A percentile compares a stretch with the other conserved stretches of the same genome.
Evolutionary conservation across 2,797 vertebrate species (phyloP).

Genomic region (Orestias chungarensis): DNA sequence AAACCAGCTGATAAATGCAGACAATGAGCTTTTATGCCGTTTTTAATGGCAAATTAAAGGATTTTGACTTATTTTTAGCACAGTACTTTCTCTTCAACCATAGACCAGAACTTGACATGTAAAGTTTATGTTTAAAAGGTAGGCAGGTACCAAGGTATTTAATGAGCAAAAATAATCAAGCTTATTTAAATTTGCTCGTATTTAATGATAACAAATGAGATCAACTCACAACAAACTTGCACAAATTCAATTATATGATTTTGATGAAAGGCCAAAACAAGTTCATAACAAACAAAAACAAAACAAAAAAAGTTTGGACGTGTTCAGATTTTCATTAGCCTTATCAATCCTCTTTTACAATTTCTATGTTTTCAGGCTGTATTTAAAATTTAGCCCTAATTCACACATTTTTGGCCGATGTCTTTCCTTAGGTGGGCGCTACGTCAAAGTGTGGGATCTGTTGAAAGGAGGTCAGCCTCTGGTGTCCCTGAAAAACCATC

Average conservation of each 20-base stretch:
- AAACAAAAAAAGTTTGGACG: neutral
- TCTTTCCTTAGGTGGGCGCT: conserved; percentile 85
- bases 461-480: conserved; percentile 92
- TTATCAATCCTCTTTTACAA: neutral
- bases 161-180: neutral
- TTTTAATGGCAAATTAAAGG: too few relatives aligned
- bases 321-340: neutral
- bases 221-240: neutral
- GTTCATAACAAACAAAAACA: neutral
- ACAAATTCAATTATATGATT: neutral
- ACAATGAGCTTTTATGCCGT: too few relatives aligned
- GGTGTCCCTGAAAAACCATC: conserved; percentile 94
- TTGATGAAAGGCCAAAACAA: neutral
- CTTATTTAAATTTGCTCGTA: neutral
- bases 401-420: neutral
- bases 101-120: neutral
- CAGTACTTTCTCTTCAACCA: neutral
- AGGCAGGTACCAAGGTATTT: neutral
- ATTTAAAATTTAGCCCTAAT: neutral
- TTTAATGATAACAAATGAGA: neutral
- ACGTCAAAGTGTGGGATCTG: conserved; percentile 96
- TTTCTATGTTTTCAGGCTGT: neutral
- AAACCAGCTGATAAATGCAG: too few relatives aligned
- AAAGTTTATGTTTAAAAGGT: neutral
- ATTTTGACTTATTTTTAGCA: too few relatives aligned